phyloP scores from a whole-genome alignment of 2,797 vertebrate genomes.

The Xerus rutilus region DNA sequence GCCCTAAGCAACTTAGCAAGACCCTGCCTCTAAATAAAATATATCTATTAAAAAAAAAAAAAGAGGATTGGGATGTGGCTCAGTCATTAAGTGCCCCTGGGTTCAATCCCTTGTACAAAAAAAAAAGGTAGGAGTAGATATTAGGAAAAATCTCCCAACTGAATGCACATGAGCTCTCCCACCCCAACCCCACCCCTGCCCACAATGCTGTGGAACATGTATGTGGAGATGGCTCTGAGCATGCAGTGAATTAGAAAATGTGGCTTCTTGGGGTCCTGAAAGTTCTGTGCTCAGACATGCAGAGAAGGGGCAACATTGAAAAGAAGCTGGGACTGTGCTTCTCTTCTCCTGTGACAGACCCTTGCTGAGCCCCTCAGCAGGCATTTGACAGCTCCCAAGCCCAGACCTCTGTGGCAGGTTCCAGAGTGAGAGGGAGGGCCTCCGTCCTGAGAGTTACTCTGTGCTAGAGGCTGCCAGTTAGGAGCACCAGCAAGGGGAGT shows the following conservation, averaged over 20 bases:
- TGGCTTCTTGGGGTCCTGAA: not conserved
- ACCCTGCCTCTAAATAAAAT: no score
- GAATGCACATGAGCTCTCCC: fast-evolving
- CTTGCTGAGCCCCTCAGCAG: not conserved
- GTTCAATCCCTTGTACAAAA: no score
- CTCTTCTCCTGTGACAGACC: not conserved
- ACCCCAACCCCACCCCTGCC: fast-evolving
- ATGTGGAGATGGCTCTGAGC: not conserved
- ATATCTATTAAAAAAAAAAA: no score
- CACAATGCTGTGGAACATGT: not conserved
- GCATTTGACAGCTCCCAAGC: not conserved
- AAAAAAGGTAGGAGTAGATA: not conserved
- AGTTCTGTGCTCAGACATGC: not conserved
- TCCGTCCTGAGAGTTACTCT: not conserved
- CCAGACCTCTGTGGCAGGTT: not conserved
- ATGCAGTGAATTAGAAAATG: not conserved
- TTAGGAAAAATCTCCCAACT: no score
- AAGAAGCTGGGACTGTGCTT: not conserved
- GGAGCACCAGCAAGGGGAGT: not conserved
- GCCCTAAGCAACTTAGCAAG: no score
- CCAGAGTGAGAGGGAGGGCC: not conserved
- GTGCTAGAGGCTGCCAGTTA: fast-evolving
- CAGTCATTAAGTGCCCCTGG: no score
- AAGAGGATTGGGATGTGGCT: no score
- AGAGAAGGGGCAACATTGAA: not conserved